Conservation (phyloP, 2,113 vertebrate genomes). For the Chloropsis cyanopogon region DNA sequence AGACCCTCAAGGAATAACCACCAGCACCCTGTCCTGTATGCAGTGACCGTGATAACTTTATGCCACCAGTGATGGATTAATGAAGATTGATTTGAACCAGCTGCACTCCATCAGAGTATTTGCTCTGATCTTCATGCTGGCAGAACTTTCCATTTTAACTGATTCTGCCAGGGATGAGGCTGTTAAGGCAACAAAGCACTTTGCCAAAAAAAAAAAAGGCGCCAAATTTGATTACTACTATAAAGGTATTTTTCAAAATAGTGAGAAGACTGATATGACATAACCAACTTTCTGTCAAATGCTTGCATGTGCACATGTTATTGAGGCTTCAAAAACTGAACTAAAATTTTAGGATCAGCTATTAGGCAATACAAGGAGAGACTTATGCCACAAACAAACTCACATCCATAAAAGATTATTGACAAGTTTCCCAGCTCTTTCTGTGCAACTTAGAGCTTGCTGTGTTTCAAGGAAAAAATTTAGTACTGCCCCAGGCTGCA, state of each 20-base stretch:
- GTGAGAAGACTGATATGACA: slow-evolving; percentile 6
- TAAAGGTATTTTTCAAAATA: slow-evolving; percentile 27
- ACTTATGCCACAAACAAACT: not conserved
- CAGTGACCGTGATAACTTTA: slow-evolving; percentile 70
- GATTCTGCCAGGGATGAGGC: slow-evolving; percentile 60
- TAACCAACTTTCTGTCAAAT: slow-evolving; percentile 9
- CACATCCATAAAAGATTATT: not conserved
- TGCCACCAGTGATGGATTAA: slow-evolving; percentile 76
- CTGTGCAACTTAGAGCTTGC: not conserved
- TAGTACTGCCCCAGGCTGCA: not conserved
- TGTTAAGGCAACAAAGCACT: slow-evolving; percentile 68
- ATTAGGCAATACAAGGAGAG: not conserved
- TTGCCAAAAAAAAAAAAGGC: not conserved
- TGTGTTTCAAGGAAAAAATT: not conserved
- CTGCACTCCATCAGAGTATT: slow-evolving; percentile 66
- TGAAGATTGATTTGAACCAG: slow-evolving; percentile 74
- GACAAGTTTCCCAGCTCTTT: not conserved
- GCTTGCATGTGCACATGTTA: not conserved
- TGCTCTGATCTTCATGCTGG: slow-evolving; percentile 75
- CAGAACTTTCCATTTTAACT: slow-evolving; percentile 72
- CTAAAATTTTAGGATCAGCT: not conserved
- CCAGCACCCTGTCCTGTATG: not conserved
- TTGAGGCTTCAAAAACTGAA: not conserved
- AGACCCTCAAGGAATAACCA: not conserved
- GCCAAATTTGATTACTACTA: slow-evolving; percentile 48